Percentiles rank a stretch among this genome's conserved stretches.
phyloP scores from a whole-genome alignment of 2,797 vertebrate genomes.

The Cygnus olor region DNA sequence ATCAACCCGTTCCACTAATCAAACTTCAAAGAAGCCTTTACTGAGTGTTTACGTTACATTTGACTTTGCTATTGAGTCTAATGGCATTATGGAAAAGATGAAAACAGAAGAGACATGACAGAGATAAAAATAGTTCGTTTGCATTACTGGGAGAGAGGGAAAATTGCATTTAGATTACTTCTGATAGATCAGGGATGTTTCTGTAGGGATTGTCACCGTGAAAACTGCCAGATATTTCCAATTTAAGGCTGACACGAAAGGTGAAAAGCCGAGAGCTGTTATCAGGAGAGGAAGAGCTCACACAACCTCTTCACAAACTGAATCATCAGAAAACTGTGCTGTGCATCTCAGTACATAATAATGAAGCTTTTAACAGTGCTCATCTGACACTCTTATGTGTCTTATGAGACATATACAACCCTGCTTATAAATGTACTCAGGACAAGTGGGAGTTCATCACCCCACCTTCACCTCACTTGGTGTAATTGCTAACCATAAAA shows the following conservation, averaged over 20 bases:
- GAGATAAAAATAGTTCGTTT: not conserved
- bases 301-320: not conserved
- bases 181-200: not conserved
- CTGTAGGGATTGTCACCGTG: not conserved
- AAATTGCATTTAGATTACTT: not conserved
- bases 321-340: not conserved
- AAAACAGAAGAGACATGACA: not conserved
- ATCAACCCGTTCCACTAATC: not conserved
- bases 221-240: slow-evolving; percentile 24
- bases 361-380: not conserved
- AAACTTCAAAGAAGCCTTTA: not conserved
- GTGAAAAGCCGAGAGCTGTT: not conserved
- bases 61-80: not conserved
- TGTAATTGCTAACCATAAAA: not conserved
- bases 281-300: not conserved
- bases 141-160: not conserved
- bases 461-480: not conserved
- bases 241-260: slow-evolving; percentile 12
- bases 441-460: not conserved
- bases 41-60: not conserved
- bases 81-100: not conserved
- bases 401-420: not conserved
- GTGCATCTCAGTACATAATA: not conserved
- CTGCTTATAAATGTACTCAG: not conserved
- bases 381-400: not conserved